These are phyloP conservation scores for Cheilosia impressa DNA, from an alignment of 2,888 invertebrate species.

Conservation along the genomic window DNA sequence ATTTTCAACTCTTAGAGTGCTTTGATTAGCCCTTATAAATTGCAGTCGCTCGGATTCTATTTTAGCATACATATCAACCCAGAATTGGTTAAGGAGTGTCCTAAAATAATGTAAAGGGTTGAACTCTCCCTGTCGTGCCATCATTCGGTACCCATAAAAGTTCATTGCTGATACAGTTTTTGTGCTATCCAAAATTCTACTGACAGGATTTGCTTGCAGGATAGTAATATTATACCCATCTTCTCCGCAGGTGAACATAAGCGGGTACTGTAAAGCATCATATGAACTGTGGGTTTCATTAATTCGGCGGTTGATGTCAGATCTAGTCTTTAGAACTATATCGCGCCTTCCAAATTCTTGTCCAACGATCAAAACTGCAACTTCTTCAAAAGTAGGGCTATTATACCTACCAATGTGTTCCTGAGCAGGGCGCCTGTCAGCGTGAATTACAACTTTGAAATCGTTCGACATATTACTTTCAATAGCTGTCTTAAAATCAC, in stretches of 20 bases:
- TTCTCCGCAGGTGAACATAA: neutral
- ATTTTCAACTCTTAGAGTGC: too few relatives aligned
- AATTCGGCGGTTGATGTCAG: neutral
- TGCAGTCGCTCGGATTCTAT: too few relatives aligned
- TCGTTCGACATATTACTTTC: neutral
- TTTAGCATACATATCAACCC: too few relatives aligned
- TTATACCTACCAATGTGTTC: neutral
- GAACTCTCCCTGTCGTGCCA: too few relatives aligned
- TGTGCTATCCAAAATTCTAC: slow-evolving; percentile 1
- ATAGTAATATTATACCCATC: neutral
- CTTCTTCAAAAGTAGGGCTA: slow-evolving; percentile 1
- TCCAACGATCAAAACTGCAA: neutral
- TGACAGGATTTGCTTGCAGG: slow-evolving; percentile 1
- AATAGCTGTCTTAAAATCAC: slow-evolving; percentile 4
- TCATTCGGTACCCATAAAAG: neutral
- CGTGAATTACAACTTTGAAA: slow-evolving; percentile 3
- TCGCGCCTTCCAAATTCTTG: neutral
- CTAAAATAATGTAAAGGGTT: too few relatives aligned
- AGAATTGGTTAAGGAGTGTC: too few relatives aligned
- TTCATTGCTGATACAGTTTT: neutral
- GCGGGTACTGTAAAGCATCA: neutral
- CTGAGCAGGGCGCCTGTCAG: neutral
- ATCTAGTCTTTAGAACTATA: neutral
- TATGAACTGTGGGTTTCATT: neutral
- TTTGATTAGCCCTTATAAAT: too few relatives aligned